A percentile compares a stretch with the other conserved stretches of the same genome.
These are phyloP conservation scores for Oncorhynchus gorbuscha DNA, from an alignment of 2,113 vertebrate species.

Conservation along the genomic window DNA sequence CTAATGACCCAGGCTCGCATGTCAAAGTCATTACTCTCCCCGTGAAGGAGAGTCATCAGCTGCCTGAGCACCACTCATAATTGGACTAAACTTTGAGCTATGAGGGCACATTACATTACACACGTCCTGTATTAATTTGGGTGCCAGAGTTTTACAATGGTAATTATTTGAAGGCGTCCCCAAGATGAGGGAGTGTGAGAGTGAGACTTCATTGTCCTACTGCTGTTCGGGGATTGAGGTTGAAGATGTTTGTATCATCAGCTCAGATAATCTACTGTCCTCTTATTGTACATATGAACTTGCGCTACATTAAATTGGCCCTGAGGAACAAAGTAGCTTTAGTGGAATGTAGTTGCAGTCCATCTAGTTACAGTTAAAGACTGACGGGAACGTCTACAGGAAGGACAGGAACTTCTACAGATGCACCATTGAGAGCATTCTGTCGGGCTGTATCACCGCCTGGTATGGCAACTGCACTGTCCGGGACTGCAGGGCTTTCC, in stretches of 20 bases:
- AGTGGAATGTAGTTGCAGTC: not conserved
- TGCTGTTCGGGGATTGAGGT: not conserved
- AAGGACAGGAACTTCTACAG: too few species aligned
- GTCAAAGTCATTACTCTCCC: constrained; percentile 78
- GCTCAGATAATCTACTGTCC: too few species aligned
- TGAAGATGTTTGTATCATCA: not conserved
- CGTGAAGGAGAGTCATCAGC: constrained; percentile 67
- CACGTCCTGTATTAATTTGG: constrained; percentile 78
- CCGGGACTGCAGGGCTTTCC: too few species aligned
- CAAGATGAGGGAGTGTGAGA: constrained; percentile 32
- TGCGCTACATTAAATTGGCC: too few species aligned
- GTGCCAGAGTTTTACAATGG: constrained; percentile 74
- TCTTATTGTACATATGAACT: too few species aligned
- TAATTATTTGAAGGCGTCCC: constrained; percentile 73
- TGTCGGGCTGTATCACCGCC: too few species aligned
- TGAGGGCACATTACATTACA: constrained; percentile 81
- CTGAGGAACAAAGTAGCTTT: too few species aligned
- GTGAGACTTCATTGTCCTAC: not conserved
- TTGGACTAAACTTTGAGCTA: constrained; percentile 83
- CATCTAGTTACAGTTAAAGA: too few species aligned
- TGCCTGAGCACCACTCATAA: constrained; percentile 70
- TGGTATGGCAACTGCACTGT: too few species aligned
- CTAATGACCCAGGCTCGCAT: constrained; percentile 76
- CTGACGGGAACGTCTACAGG: too few species aligned
- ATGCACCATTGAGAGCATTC: too few species aligned